Base-by-base conservation (phyloP, 2,797 vertebrate genomes). In the Decapterus maruadsi region DNA sequence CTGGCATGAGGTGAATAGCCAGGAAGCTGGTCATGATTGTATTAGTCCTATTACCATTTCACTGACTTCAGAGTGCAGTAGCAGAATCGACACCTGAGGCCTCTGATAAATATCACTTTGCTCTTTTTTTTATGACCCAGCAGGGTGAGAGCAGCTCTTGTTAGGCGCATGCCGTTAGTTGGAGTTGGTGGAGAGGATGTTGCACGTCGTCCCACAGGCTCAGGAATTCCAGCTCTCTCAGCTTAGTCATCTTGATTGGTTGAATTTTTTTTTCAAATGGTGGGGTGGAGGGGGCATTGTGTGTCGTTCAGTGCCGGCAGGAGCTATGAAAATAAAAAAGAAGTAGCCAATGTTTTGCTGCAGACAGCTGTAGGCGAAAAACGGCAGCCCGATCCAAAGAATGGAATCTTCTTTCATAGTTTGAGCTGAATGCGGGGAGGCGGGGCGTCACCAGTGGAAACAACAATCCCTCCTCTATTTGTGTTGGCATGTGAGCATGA, bases 391-490 rank as follows among this genome's bases (percentile, higher is more conserved):
- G 51, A 86, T 83, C 81, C 58, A 66, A 62, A 62, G 45, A 78
- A 74, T 59, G 56, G 68, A 79, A 73, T 78, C 85, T 83, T 75
- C 70, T 78, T 84, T 84, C 67, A 68, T 84, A 80, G 73, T 74
- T 85, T 68, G 56, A 60, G 62, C 51, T 81, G 68, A 76, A 66
- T 60, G 67, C 26, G 6, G 65, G 65, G 62, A 72, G 83, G 67
- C 9, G 17, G 76, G 40, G 63, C 29, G 14, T 76, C 63, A 74
- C 83, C 50, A 20, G 38, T 69, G 72, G 81, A 82, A 78, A 86
- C 70, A 81, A 87, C 87, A 89, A 84, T 78, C 80, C 29, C 2
- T 64, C 68, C 48, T 76, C 60, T 85, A 63, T 84, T 85, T 84
- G 68, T 80, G 56, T 87, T 87, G 82, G 81, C 80, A 83, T 66